Conservation (phyloP, 2,888 invertebrate genomes). For the Morpho deidamia region DNA sequence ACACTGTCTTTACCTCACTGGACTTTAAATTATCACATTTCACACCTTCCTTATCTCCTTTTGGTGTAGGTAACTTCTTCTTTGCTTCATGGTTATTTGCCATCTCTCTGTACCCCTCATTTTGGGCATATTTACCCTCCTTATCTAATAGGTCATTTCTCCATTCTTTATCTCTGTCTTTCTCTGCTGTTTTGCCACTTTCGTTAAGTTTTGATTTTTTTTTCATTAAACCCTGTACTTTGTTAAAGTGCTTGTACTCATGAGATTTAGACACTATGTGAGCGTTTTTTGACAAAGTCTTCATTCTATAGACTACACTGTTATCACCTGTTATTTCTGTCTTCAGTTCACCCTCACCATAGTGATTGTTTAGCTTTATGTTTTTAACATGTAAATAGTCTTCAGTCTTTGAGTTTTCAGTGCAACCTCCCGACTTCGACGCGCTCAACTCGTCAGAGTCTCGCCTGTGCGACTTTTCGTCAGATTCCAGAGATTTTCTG, state of each 20-base stretch:
- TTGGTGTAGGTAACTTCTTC: conserved; percentile 63
- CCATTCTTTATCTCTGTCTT: conserved; percentile 75
- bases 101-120: conserved; percentile 72
- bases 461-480: conserved; percentile 55
- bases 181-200: conserved; percentile 45
- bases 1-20: conserved; percentile 58
- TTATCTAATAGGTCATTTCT: conserved; percentile 77
- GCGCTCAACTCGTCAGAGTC: conserved; percentile 54
- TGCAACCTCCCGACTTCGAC: conserved; percentile 50
- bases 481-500: conserved; percentile 56
- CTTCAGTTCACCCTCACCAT: conserved; percentile 51
- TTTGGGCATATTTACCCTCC: conserved; percentile 73
- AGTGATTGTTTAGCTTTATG: conserved; percentile 63
- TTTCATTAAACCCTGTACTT: conserved; percentile 51
- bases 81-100: conserved; percentile 62
- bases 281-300: conserved; percentile 69
- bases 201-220: conserved; percentile 63
- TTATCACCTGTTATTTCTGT: conserved; percentile 63
- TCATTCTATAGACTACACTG: conserved; percentile 67
- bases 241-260: conserved; percentile 59
- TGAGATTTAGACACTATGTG: conserved; percentile 71
- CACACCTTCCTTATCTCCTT: conserved; percentile 53
- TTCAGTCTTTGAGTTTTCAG: conserved; percentile 60
- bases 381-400: conserved; percentile 61
- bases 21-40: conserved; percentile 60